A percentile compares a stretch with the other conserved stretches of the same genome.
Evolutionary conservation across 2,888 invertebrate species (phyloP).

Genomic region (Andrena haemorrhoa): DNA sequence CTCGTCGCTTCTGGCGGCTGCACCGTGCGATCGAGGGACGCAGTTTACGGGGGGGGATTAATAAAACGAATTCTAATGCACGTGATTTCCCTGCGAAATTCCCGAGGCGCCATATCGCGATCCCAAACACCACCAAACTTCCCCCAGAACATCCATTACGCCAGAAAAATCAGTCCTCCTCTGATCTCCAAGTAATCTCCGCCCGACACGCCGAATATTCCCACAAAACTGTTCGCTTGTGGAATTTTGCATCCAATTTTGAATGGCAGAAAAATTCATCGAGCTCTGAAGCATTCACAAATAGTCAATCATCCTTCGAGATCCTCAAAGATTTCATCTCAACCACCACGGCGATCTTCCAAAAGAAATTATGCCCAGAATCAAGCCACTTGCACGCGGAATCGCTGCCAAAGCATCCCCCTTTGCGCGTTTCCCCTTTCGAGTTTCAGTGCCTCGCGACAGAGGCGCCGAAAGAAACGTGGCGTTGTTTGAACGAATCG

Average conservation of each 20-base stretch:
- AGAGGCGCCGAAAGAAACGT: slow-evolving; percentile 1
- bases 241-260: neutral
- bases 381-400: neutral
- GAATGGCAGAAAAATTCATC: neutral
- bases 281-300: too few species aligned
- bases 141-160: neutral
- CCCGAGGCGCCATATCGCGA: neutral
- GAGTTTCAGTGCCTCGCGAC: neutral
- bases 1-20: slow-evolving; percentile 56
- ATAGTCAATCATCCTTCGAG: too few species aligned
- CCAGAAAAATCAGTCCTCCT: neutral
- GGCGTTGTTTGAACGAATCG: slow-evolving; percentile 9
- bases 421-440: neutral
- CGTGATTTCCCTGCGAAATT: slow-evolving; percentile 33
- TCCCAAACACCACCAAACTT: neutral
- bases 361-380: neutral
- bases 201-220: neutral
- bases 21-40: slow-evolving; percentile 47
- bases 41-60: slow-evolving; percentile 56
- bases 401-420: neutral
- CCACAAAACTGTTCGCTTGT: neutral
- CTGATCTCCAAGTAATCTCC: too few species aligned
- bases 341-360: neutral
- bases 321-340: neutral
- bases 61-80: slow-evolving; percentile 59